Evolutionary conservation across 1,140 invertebrate genomes (phyloP).

Genomic region (Drosophila novamexicana): DNA sequence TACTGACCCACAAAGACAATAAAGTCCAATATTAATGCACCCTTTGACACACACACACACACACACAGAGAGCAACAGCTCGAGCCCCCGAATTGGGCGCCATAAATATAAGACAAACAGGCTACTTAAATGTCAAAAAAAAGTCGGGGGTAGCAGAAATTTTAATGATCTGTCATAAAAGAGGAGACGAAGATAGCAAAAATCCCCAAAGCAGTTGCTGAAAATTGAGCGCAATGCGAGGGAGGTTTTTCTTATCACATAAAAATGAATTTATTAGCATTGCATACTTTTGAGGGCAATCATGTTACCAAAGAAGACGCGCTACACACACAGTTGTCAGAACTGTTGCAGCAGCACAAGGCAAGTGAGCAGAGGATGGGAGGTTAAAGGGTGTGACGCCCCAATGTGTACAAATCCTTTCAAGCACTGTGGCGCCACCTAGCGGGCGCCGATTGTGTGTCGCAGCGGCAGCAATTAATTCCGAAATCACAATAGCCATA

Average conservation of each 20-base stretch:
- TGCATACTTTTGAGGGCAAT: conserved; percentile 80
- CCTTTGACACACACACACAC: conserved; percentile 67
- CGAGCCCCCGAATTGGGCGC: conserved; percentile 51
- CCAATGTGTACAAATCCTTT: conserved; percentile 65
- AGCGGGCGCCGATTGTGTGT: conserved; percentile 47
- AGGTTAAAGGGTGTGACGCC: neutral
- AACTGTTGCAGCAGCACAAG: conserved; percentile 15
- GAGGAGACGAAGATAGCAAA: conserved; percentile 20
- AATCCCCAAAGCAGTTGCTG: conserved; percentile 11
- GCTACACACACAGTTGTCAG: conserved; percentile 17
- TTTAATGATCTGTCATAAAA: conserved; percentile 83
- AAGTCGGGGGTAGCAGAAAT: conserved; percentile 27
- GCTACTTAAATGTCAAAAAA: conserved; percentile 67
- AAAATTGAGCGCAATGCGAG: conserved; percentile 45
- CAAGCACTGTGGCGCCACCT: conserved; percentile 76
- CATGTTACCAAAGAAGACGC: conserved; percentile 59
- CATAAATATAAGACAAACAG: conserved; percentile 81
- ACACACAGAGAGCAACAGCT: conserved; percentile 39
- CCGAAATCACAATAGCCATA: conserved; percentile 81
- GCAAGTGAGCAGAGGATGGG: too few relatives aligned
- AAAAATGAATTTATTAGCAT: conserved; percentile 81
- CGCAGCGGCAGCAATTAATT: conserved; percentile 74
- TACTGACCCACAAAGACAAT: conserved; percentile 70
- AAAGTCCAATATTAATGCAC: conserved; percentile 82
- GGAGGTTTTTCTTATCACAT: conserved; percentile 37